Percentiles rank a stretch among this genome's conserved stretches.
Evolutionary conservation across 1,140 invertebrate species (phyloP).

Genomic region (Lerema accius): DNA sequence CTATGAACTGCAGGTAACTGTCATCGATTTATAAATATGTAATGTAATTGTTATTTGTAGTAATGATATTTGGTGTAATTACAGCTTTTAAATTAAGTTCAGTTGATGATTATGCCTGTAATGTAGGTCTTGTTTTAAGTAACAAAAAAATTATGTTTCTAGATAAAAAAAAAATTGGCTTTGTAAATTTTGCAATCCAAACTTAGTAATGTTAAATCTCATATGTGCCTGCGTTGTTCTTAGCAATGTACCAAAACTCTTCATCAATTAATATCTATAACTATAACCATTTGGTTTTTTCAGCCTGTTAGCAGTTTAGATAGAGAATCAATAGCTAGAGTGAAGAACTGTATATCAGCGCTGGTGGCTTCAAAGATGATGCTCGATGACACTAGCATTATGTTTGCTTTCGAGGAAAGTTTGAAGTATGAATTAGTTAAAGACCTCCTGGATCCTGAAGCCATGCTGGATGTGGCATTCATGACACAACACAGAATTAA

Average conservation of each 20-base stretch:
- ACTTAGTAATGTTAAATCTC: too few relatives aligned
- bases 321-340: constrained; percentile 91
- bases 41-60: too few relatives aligned
- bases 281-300: constrained; percentile 44
- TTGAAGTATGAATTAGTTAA: constrained; percentile 89
- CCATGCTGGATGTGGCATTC: constrained; percentile 90
- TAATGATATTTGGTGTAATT: neutral
- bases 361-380: constrained; percentile 93
- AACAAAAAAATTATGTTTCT: too few relatives aligned
- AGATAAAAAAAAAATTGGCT: too few relatives aligned
- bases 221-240: too few relatives aligned
- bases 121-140: too few relatives aligned
- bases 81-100: too few relatives aligned
- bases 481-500: constrained; percentile 86
- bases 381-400: constrained; percentile 96
- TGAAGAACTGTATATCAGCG: constrained; percentile 95
- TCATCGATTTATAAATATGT: too few relatives aligned
- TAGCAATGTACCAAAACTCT: too few relatives aligned
- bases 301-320: constrained; percentile 88
- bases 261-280: too few relatives aligned
- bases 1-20: constrained; percentile 52
- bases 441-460: constrained; percentile 91
- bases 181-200: too few relatives aligned
- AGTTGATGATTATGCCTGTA: too few relatives aligned
- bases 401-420: constrained; percentile 96